Evolutionary conservation across 2,113 vertebrate genomes (phyloP), one percentile per base, ranked within the genome.

Genomic region (Hipposideros armiger): DNA sequence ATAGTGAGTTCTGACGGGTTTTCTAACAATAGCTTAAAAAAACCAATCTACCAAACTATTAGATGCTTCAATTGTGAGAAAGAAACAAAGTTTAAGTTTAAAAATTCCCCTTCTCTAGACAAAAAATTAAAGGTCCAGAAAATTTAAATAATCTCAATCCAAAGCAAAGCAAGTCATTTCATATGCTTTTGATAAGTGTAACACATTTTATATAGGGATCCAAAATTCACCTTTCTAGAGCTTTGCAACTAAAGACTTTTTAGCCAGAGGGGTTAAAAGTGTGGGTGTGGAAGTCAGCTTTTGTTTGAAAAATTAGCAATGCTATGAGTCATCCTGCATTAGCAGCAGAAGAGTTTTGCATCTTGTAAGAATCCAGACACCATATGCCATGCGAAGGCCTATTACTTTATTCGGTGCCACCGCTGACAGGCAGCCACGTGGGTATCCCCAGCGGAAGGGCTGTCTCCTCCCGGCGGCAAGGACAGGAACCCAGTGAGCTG

Each of bases 301-400:
- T 99, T 99, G 99, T 99, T 98, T 95, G 98, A 98, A 99, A 99
- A 99, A 99, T 98, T 98, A 99, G 99, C 99, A 99, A 99, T 99
- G 99, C 99, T 99, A 99, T 99, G 99, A 99, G 99, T 99, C 99
- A 99, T 99, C 99, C 96, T 99, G 99, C 99, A 99, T 99, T 99
- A 99, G 99, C 98, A 95, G 99, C 98, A 98, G 98, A 99, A 99
- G 99, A 99, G 99, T 99, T 99, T 99, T 99, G 99, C 99, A 99
- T 99, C 99, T 99, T 99, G 99, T 99, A 99, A 99, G 99, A 99
- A 99, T 99, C 99, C 99, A 99, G 99, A 99, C 99, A 98, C 99
- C 99, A 99, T 99, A 99, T 99, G 99, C 99, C 99, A 99, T 99
- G 98, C 99, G 99, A 98, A 99, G 99, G 99, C 99, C 98, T 97